A percentile compares a stretch with the other conserved stretches of the same genome.
Evolutionary conservation across 1,140 invertebrate species (phyloP).

Genomic region (Bombus fervidus): DNA sequence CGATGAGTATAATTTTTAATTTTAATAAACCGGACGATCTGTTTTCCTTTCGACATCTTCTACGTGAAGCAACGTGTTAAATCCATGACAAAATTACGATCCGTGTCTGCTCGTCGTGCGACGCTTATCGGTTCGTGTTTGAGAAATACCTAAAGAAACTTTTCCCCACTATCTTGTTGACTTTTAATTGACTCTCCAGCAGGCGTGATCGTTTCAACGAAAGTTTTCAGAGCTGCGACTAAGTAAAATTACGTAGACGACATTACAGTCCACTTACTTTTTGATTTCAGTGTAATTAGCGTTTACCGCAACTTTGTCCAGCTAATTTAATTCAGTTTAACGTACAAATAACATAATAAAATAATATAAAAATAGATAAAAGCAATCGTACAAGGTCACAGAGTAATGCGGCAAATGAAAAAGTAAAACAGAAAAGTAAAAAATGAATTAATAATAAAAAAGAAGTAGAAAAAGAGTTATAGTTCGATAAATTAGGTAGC

Average conservation of each 20-base stretch:
- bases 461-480: too few species aligned
- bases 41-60: not conserved
- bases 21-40: too few species aligned
- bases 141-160: conserved; percentile 10
- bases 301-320: not conserved
- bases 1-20: too few species aligned
- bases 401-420: too few species aligned
- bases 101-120: not conserved
- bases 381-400: too few species aligned
- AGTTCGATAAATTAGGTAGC: too few species aligned
- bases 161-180: conserved; percentile 8
- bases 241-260: conserved; percentile 34
- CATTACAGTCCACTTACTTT: conserved; percentile 7
- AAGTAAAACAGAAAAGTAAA: too few species aligned
- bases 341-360: too few species aligned
- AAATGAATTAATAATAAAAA: too few species aligned
- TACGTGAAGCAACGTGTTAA: not conserved
- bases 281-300: conserved; percentile 28
- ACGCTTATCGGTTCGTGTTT: not conserved
- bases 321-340: not conserved
- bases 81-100: not conserved
- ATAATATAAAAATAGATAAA: too few species aligned
- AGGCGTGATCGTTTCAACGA: conserved; percentile 6
- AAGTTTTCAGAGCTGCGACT: conserved; percentile 1
- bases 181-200: conserved; percentile 35